Evolutionary conservation across 2,797 vertebrate species (phyloP).

Genomic region (Neosilurus mollespiculum): DNA sequence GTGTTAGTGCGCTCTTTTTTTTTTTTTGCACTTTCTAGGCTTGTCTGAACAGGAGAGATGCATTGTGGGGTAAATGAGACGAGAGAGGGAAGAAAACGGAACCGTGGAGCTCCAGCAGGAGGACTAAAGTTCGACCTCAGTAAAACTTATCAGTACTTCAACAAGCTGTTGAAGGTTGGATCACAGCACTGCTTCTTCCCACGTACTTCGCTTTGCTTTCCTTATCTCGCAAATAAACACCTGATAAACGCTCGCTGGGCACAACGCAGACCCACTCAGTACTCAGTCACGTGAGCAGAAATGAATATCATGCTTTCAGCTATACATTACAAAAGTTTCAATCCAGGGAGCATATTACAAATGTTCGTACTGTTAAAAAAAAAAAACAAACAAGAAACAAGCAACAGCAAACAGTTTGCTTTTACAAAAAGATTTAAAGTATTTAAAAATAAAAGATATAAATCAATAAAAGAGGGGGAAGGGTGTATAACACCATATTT

Average conservation of each 20-base stretch:
- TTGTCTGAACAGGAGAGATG: conserved; percentile 60
- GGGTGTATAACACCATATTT: too few relatives aligned
- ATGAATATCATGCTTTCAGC: not conserved
- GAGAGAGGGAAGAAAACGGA: not conserved
- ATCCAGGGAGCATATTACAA: too few relatives aligned
- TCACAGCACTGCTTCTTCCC: not conserved
- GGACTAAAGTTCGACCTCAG: conserved; percentile 11
- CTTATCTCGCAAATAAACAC: conserved; percentile 17
- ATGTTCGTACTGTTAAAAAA: too few relatives aligned
- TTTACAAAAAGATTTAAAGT: too few relatives aligned
- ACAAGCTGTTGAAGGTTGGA: conserved; percentile 40
- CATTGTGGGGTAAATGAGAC: conserved; percentile 63
- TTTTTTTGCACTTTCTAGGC: conserved; percentile 41
- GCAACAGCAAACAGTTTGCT: too few relatives aligned
- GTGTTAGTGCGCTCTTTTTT: conserved; percentile 19
- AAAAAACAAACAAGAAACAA: too few relatives aligned
- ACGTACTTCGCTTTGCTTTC: conserved; percentile 7
- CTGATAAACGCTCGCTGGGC: conserved; percentile 20
- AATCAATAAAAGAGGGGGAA: too few relatives aligned
- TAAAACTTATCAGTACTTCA: conserved; percentile 44
- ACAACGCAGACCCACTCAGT: not conserved
- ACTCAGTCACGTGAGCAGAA: too few relatives aligned
- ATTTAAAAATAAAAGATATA: too few relatives aligned
- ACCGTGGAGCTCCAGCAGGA: not conserved
- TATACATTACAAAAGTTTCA: not conserved